Base-by-base conservation (phyloP, 2,113 vertebrate species). In the Cranoglanis bouderius region DNA sequence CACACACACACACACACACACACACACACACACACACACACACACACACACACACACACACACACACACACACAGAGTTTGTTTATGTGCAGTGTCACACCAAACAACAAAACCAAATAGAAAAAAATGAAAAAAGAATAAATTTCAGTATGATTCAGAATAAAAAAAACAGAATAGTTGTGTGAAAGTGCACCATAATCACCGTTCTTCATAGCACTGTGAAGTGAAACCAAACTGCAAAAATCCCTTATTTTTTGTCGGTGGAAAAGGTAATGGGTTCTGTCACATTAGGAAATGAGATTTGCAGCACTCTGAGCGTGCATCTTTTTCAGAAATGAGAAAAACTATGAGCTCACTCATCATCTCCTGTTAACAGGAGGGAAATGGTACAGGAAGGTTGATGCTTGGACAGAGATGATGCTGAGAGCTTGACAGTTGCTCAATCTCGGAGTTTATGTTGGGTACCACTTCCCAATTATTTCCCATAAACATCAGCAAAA, bases 341-440 rank as follows among this genome's bases (percentile, higher is more conserved):
- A 38, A 74, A 83, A 85, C 87, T 86, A 90, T n/a, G 53, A 55
- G 67, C 40, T 61, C 12, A 7, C 67, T 88, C 84, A 86, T 86
- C 82, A 88, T 86, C 61, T 84, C 80, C 84, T 84, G 70, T 70
- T 78, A 80, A 78, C 18, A 21, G 57, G 57, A 87, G 51, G 26
- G 88, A 40, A 46, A 13, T n/a, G 49, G 43, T 49, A 63, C 84
- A 61, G 53, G 77, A 84, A 88, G 90, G 88, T 89, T 89, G 90
- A 90, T 90, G 78, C 53, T 35, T n/a, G 57, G 53, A 85, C 80
- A 14, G 59, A 38, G 18, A 78, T 46, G 6, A 63, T 51, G 55
- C 53, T 21, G 70, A 46, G 32, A 78, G 74, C 57, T 40, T 84
- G 53, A 80, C 57, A 61, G 74, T 13, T 65, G 8, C 49, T 59